phyloP scores from a whole-genome alignment of 2,113 vertebrate genomes.

The Prionailurus bengalensis region DNA sequence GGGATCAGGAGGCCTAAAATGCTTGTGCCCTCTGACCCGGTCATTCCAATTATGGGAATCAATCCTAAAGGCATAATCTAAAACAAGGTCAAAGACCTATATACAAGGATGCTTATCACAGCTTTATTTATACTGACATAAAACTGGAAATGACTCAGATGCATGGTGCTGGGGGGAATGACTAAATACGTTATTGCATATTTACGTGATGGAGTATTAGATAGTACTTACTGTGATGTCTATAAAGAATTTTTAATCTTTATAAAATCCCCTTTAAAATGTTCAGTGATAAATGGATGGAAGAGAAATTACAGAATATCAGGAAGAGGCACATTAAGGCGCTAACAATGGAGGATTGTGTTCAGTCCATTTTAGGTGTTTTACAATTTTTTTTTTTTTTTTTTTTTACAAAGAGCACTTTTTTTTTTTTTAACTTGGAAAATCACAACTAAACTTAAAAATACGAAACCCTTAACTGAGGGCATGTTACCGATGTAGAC shows the following conservation, averaged over 20 bases:
- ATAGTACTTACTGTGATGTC: background rate
- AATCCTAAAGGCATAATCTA: background rate
- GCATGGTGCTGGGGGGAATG: background rate
- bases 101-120: background rate
- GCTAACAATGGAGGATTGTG: background rate
- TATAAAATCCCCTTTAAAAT: background rate
- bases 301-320: background rate
- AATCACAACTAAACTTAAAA: background rate
- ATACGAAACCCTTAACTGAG: background rate
- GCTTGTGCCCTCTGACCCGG: background rate
- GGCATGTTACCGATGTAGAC: rapidly evolving
- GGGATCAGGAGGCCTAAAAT: background rate
- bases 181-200: background rate
- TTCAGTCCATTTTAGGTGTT: background rate
- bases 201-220: background rate
- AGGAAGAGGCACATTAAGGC: background rate
- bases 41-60: background rate
- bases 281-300: background rate
- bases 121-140: background rate
- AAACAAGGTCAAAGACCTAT: background rate
- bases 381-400: background rate
- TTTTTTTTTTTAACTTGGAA: background rate
- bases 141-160: background rate
- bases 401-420: background rate
- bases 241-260: background rate